Evolutionary conservation across 1,140 invertebrate genomes (phyloP).

Genomic region (Aphaenogaster rudis): DNA sequence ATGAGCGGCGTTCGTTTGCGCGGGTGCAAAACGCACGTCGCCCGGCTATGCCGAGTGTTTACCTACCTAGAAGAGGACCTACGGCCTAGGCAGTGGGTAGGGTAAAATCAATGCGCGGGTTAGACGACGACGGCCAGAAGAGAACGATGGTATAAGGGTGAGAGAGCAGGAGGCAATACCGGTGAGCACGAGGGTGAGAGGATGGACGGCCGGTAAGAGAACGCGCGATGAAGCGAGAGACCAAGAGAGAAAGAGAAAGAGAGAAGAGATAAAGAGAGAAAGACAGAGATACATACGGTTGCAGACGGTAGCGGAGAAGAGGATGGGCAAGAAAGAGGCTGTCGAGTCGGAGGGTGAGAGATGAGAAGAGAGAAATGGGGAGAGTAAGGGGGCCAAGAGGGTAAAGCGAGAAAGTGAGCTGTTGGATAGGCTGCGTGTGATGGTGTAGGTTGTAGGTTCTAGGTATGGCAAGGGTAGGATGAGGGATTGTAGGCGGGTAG

Average conservation of each 20-base stretch:
- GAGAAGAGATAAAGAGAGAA: constrained; percentile 3
- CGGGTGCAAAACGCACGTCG: constrained; percentile 57
- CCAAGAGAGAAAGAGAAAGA: neutral
- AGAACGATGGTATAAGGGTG: constrained; percentile 34
- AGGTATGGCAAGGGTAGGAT: constrained; percentile 23
- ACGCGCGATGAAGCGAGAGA: constrained; percentile 34
- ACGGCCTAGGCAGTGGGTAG: constrained; percentile 49
- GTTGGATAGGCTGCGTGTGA: constrained; percentile 42
- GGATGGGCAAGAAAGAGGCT: constrained; percentile 51
- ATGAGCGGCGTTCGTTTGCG: constrained; percentile 49
- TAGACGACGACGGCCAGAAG: constrained; percentile 45
- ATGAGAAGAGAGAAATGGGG: constrained; percentile 50
- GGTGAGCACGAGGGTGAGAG: constrained; percentile 27
- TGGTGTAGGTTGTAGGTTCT: constrained; percentile 49
- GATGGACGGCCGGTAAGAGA: constrained; percentile 30
- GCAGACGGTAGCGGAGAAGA: constrained; percentile 13
- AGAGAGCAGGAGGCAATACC: constrained; percentile 26
- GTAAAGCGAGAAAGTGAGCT: constrained; percentile 49
- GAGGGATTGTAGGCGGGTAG: constrained; percentile 43
- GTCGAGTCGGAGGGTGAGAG: constrained; percentile 46
- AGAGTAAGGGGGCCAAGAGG: constrained; percentile 1
- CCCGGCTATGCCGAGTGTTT: constrained; percentile 57
- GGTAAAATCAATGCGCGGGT: constrained; percentile 71
- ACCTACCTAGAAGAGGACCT: constrained; percentile 47
- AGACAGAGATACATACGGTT: constrained; percentile 23